Conservation (phyloP, 2,888 invertebrate species). For the Cataglyphis rosenhaueri region DNA sequence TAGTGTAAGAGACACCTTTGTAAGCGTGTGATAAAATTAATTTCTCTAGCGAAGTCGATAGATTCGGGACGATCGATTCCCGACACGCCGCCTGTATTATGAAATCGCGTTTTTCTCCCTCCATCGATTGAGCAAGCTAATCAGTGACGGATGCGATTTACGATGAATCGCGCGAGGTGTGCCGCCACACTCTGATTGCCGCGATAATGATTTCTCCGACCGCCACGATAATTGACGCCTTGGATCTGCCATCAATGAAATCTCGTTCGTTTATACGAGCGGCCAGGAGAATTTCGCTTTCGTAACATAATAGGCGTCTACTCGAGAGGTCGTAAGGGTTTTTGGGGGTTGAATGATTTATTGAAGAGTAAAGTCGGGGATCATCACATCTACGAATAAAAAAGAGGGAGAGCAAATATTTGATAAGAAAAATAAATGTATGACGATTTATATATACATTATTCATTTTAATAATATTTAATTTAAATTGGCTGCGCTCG, state of each 20-base stretch:
- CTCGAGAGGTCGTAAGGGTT: slow-evolving; percentile 21
- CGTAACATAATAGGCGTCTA: slow-evolving; percentile 26
- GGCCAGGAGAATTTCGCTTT: slow-evolving; percentile 27
- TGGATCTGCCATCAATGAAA: slow-evolving; percentile 42
- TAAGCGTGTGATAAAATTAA: slow-evolving; percentile 6
- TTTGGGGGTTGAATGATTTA: slow-evolving; percentile 42
- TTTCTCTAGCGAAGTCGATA: background rate
- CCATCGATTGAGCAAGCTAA: slow-evolving; percentile 60
- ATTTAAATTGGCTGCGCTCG: background rate
- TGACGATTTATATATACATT: background rate
- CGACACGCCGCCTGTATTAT: slow-evolving; percentile 32
- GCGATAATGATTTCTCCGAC: slow-evolving; percentile 81
- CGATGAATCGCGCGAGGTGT: slow-evolving; percentile 73
- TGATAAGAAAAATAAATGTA: slow-evolving; percentile 6
- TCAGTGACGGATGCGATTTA: slow-evolving; percentile 75
- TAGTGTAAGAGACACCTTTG: background rate
- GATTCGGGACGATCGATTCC: slow-evolving; percentile 3
- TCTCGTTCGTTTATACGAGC: slow-evolving; percentile 58
- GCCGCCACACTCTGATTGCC: slow-evolving; percentile 81
- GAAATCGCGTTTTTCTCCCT: slow-evolving; percentile 61
- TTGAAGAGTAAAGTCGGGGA: background rate
- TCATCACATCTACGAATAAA: background rate
- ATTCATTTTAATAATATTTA: background rate
- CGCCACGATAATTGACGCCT: slow-evolving; percentile 62
- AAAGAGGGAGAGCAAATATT: slow-evolving; percentile 11